A percentile compares a stretch with the other conserved stretches of the same genome.
Evolutionary conservation across 2,888 invertebrate species (phyloP).

Genomic region (Volucella bombylans): DNA sequence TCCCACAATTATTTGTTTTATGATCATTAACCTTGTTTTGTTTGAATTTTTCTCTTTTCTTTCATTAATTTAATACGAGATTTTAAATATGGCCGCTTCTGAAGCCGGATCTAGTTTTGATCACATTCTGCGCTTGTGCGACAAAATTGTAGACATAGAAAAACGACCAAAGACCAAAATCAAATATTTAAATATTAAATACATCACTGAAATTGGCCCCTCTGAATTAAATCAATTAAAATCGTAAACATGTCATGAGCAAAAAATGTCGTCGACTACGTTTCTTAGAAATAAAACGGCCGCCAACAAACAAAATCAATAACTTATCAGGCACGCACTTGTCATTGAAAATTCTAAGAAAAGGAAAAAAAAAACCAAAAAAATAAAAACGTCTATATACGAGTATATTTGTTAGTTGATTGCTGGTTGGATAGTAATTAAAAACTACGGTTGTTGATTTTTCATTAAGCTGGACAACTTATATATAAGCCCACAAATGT

Average conservation of each 20-base stretch:
- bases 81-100: background rate
- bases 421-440: slow-evolving; percentile 49
- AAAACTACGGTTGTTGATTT: slow-evolving; percentile 53
- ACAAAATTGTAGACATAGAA: background rate
- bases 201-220: slow-evolving; percentile 53
- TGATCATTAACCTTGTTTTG: background rate
- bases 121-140: slow-evolving; percentile 51
- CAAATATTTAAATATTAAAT: slow-evolving; percentile 11
- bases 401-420: slow-evolving; percentile 35
- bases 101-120: slow-evolving; percentile 20
- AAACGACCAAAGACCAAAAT: background rate
- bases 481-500: slow-evolving; percentile 20
- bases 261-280: slow-evolving; percentile 32
- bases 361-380: no score
- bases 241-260: slow-evolving; percentile 56
- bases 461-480: slow-evolving; percentile 45
- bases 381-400: no score
- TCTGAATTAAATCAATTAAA: slow-evolving; percentile 60
- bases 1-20: background rate
- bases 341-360: slow-evolving; percentile 49
- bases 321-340: slow-evolving; percentile 54
- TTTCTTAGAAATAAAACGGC: slow-evolving; percentile 24
- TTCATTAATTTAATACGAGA: background rate
- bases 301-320: slow-evolving; percentile 40
- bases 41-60: background rate